Percentiles rank a stretch among this genome's conserved stretches.
phyloP scores from a whole-genome alignment of 1,140 invertebrate species.

The Melipona quadrifasciata region DNA sequence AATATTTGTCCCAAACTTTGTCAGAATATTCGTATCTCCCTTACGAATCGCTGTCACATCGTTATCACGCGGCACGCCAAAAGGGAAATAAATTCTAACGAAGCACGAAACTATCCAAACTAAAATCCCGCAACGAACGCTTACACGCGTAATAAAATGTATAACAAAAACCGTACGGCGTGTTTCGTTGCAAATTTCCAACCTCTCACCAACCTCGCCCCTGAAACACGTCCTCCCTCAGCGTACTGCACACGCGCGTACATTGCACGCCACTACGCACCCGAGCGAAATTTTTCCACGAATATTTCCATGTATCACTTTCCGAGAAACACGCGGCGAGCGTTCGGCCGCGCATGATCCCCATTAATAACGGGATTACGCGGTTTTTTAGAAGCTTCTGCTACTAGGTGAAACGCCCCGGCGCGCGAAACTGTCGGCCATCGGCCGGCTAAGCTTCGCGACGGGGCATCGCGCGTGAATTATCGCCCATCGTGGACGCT shows the following conservation, averaged over 20 bases:
- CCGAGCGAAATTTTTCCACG: not conserved
- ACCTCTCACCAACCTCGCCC: not conserved
- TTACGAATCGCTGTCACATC: not conserved
- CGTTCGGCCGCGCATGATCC: slow-evolving; percentile 43
- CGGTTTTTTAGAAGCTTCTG: slow-evolving; percentile 48
- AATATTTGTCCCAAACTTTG: not conserved
- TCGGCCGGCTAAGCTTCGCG: slow-evolving; percentile 52
- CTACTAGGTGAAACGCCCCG: slow-evolving; percentile 38
- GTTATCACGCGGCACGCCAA: not conserved
- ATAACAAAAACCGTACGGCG: not conserved
- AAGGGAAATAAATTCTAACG: not conserved
- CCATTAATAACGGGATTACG: slow-evolving; percentile 67
- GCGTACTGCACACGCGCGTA: not conserved
- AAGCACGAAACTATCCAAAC: not conserved
- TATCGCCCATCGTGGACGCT: slow-evolving; percentile 40
- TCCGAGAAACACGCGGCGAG: slow-evolving; percentile 22
- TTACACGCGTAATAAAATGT: not conserved
- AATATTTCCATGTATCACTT: slow-evolving; percentile 43
- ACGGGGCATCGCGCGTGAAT: slow-evolving; percentile 56
- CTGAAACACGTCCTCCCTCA: not conserved
- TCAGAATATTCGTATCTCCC: not conserved
- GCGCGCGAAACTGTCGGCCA: slow-evolving; percentile 22
- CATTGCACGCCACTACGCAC: no score
- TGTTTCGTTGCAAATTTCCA: not conserved
- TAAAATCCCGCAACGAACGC: not conserved